These are phyloP conservation scores for Asobara japonica DNA, from an alignment of 1,140 invertebrate genomes.

Conservation along the genomic window DNA sequence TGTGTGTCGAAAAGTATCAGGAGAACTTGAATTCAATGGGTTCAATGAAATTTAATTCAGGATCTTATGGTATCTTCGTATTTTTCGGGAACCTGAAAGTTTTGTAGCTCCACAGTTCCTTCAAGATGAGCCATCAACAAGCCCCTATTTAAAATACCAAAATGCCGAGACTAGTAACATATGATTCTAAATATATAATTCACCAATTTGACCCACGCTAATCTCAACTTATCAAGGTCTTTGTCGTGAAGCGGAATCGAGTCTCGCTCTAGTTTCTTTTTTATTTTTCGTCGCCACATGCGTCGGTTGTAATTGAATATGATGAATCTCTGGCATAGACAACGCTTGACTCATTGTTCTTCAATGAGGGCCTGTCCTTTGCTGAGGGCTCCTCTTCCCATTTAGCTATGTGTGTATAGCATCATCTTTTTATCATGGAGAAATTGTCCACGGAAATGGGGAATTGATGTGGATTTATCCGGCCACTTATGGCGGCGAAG, in stretches of 20 bases:
- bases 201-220: constrained; percentile 23
- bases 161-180: background rate
- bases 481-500: too few relatives aligned
- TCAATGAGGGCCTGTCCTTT: background rate
- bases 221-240: constrained; percentile 26
- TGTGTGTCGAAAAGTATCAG: too few relatives aligned
- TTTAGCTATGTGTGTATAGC: background rate
- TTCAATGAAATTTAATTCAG: too few relatives aligned
- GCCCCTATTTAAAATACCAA: background rate
- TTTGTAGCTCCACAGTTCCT: too few relatives aligned
- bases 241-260: background rate
- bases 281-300: background rate
- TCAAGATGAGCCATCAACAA: background rate
- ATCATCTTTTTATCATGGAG: too few relatives aligned
- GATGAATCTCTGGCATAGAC: background rate
- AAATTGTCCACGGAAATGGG: too few relatives aligned
- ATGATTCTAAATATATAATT: constrained; percentile 4
- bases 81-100: too few relatives aligned
- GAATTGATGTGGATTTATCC: background rate
- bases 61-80: too few relatives aligned
- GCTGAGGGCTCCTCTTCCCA: background rate
- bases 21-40: too few relatives aligned
- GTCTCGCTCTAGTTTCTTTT: background rate
- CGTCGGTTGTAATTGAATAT: constrained; percentile 11
- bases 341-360: constrained; percentile 9